Evolutionary conservation across 2,113 vertebrate genomes (phyloP).

Genomic region (Cyprinus carpio): DNA sequence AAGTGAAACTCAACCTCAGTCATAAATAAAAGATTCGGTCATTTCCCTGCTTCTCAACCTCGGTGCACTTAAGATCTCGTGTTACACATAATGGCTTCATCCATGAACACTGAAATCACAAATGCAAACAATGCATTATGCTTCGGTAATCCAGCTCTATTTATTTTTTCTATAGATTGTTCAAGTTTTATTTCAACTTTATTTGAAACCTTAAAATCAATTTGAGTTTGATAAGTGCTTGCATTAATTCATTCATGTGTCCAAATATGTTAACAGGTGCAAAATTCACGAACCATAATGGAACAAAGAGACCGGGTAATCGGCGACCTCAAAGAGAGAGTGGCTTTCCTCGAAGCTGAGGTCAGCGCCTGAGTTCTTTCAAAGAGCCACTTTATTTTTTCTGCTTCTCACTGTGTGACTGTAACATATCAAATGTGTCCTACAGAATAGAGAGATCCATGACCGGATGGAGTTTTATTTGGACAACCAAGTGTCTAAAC

Average conservation of each 20-base stretch:
- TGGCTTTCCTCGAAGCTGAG: conserved; percentile 89
- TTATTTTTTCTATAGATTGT: not conserved
- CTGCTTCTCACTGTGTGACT: not conserved
- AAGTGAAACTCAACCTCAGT: conserved; percentile 12
- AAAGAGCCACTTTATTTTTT: not conserved
- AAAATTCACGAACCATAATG: conserved; percentile 84
- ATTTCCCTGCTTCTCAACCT: not conserved
- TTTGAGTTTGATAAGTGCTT: not conserved
- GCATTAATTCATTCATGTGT: not conserved
- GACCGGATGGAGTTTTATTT: conserved; percentile 85
- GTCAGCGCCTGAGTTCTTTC: conserved; percentile 64
- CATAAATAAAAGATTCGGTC: conserved; percentile 59
- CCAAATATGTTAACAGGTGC: conserved; percentile 74
- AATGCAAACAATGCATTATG: not conserved
- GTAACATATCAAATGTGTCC: conserved; percentile 25
- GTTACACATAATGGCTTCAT: conserved; percentile 3
- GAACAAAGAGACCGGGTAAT: conserved; percentile 83
- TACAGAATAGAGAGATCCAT: conserved; percentile 88
- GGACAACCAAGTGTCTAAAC: conserved; percentile 68
- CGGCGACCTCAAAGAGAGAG: conserved; percentile 85
- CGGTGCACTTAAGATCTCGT: conserved; percentile 10
- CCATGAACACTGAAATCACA: conserved; percentile 29
- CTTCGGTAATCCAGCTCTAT: not conserved
- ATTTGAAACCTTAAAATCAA: not conserved
- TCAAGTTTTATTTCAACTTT: not conserved